Evolutionary conservation across 2,888 invertebrate species (phyloP), one percentile per base, ranked within the genome.

Genomic region (Orthonevra nobilis): DNA sequence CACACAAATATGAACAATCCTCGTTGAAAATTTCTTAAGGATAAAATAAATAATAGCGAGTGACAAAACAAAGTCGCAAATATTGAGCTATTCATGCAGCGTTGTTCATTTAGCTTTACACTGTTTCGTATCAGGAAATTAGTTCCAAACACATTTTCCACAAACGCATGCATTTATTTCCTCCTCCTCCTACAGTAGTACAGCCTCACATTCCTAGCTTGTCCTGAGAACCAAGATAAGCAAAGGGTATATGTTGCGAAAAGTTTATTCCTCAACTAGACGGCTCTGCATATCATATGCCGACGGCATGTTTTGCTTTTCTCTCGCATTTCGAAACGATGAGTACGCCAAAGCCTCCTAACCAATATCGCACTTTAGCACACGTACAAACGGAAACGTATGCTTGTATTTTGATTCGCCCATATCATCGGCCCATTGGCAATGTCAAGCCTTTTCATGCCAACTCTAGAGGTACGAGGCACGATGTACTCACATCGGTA

Each of bases 71-170:
- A n/a, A n/a, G n/a, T 73, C 44, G 15, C 42, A 66, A 58, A 46
- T 36, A 44, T 19, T 54, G 38, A 74, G 68, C 54, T 44, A 73
- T 52, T 44, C 63, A 66, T 69, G 69, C 58, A 69, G 50, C 56
- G 36, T 52, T 70, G 69, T 26, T 75, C 75, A 75, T 63, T 75
- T 52, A 44, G 61, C 63, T 69, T 63, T 14, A 32, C 50, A 63
- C 60, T 77, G 64, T 70, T 70, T 70, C 52, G 20, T 63, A 69
- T 63, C 70, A 64, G 63, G 75, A 70, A 77, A 77, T 77, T 64
- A 70, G 75, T 64, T 52, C 15, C 15, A 32, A 28, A 19, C 20
- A 34, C 56, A 48, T 52, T 68, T 60, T 46, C 26, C 68, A 68
- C 66, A 68, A 32, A 74, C 54, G 54, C 60, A 74, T 74, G 52